Percentiles rank a stretch among this genome's conserved stretches.
phyloP scores from a whole-genome alignment of 2,888 invertebrate genomes.

The Heliconius ismenius region DNA sequence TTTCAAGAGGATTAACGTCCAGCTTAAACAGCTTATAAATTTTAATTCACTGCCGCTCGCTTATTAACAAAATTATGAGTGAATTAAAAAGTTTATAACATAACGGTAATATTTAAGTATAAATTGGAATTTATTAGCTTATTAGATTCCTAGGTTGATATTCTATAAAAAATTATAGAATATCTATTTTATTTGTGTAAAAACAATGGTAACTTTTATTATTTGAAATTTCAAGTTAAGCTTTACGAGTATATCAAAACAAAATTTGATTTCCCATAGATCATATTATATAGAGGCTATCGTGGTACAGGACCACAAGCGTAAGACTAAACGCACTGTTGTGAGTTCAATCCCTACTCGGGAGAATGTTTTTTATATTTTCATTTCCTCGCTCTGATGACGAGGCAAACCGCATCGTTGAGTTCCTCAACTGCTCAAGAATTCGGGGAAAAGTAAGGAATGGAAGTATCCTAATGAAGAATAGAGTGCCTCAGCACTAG shows the following conservation, averaged over 20 bases:
- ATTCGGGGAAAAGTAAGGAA: not conserved
- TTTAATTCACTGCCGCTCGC: constrained; percentile 28
- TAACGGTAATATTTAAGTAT: not conserved
- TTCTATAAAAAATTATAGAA: too few relatives aligned
- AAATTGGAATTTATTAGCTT: too few relatives aligned
- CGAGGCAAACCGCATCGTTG: too few relatives aligned
- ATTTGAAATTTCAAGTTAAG: too few relatives aligned
- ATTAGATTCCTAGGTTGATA: too few relatives aligned
- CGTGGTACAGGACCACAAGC: not conserved
- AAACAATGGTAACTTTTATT: too few relatives aligned
- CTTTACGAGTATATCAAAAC: too few relatives aligned
- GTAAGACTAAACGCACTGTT: not conserved
- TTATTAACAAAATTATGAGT: constrained; percentile 32
- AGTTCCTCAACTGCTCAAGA: not conserved
- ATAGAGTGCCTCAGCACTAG: not conserved
- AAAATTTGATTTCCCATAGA: too few relatives aligned
- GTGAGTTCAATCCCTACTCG: not conserved
- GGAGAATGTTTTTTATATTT: not conserved
- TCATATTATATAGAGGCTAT: not conserved
- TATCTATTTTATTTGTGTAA: too few relatives aligned
- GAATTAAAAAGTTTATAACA: constrained; percentile 16
- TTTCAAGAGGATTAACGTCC: constrained; percentile 39
- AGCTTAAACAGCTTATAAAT: constrained; percentile 35
- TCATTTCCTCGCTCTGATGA: not conserved
- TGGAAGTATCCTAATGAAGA: not conserved